These are phyloP conservation scores for Phallusia fumigata DNA, from an alignment of 23 tunicate species.

Conservation along the genomic window DNA sequence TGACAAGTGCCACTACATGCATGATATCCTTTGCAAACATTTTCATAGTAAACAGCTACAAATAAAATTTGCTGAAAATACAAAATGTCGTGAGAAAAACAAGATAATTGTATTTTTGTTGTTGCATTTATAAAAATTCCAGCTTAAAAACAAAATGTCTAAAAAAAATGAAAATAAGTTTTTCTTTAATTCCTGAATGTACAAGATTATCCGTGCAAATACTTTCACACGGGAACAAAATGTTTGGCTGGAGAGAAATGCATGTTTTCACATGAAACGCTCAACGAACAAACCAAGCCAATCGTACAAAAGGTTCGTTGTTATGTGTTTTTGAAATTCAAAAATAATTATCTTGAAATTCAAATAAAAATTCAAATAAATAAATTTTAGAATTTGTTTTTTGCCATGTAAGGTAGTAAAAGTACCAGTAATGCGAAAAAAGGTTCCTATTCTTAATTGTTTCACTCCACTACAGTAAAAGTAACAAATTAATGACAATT, in stretches of 20 bases:
- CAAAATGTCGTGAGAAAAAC: too few relatives aligned
- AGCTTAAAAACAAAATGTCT: too few relatives aligned
- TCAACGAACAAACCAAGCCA: constrained; percentile 42
- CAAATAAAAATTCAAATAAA: not conserved
- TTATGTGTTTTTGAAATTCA: too few relatives aligned
- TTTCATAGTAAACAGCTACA: not conserved
- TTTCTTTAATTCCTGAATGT: constrained; percentile 30
- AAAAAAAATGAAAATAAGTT: not conserved
- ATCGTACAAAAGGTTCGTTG: constrained; percentile 44
- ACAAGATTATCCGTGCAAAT: constrained; percentile 92
- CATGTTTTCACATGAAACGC: constrained; percentile 74
- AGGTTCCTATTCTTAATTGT: too few relatives aligned
- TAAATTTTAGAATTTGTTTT: too few relatives aligned
- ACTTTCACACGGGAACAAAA: constrained; percentile 70
- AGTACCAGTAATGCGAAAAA: too few relatives aligned
- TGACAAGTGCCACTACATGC: constrained; percentile 85
- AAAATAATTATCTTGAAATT: too few relatives aligned
- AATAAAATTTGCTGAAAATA: too few relatives aligned
- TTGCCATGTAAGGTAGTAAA: too few relatives aligned
- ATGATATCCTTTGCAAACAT: constrained; percentile 80
- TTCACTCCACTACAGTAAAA: too few relatives aligned
- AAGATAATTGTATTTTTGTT: not conserved
- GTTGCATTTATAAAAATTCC: not conserved
- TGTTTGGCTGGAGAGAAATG: constrained; percentile 68
- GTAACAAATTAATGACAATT: not conserved